A percentile compares a stretch with the other conserved stretches of the same genome.
These are phyloP conservation scores for Paramisgurnus dabryanus DNA, from an alignment of 2,113 vertebrate genomes.

Conservation along the genomic window DNA sequence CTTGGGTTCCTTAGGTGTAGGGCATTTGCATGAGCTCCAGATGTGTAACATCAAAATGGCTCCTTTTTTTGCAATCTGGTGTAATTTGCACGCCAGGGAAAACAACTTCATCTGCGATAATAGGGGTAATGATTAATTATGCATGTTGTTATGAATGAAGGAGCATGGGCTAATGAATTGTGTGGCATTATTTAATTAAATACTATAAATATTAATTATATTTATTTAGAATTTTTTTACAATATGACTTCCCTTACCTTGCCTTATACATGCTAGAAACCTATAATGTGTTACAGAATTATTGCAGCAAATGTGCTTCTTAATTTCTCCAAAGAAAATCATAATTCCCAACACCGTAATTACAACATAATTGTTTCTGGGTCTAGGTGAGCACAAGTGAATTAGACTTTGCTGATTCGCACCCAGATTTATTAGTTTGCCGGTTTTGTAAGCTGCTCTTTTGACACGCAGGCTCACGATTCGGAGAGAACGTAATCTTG, in stretches of 20 bases:
- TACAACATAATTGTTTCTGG: slow-evolving; percentile 35
- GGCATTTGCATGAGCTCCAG: slow-evolving; percentile 5
- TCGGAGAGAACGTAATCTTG: slow-evolving; percentile 31
- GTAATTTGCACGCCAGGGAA: slow-evolving; percentile 66
- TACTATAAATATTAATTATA: slow-evolving; percentile 58
- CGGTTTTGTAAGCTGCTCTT: slow-evolving; percentile 11
- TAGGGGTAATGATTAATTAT: slow-evolving; percentile 68
- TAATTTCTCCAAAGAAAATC: not conserved
- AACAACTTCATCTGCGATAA: slow-evolving; percentile 67
- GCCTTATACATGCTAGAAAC: slow-evolving; percentile 43
- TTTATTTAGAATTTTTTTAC: slow-evolving; percentile 56
- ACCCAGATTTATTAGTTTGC: slow-evolving; percentile 21
- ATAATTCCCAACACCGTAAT: not conserved
- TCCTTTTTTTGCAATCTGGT: slow-evolving; percentile 57
- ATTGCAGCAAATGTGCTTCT: slow-evolving; percentile 27
- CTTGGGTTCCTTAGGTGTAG: not conserved
- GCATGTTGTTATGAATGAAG: slow-evolving; percentile 67
- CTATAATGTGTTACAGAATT: slow-evolving; percentile 50
- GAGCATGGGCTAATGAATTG: slow-evolving; percentile 63
- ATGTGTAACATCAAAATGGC: slow-evolving; percentile 19
- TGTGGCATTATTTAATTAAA: slow-evolving; percentile 65
- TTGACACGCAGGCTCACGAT: slow-evolving; percentile 15
- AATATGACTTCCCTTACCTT: not conserved
- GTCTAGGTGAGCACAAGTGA: slow-evolving; percentile 28
- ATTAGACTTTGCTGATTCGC: slow-evolving; percentile 31